phyloP scores from a whole-genome alignment of 2,888 invertebrate genomes.

The Tenthredo mesomela region DNA sequence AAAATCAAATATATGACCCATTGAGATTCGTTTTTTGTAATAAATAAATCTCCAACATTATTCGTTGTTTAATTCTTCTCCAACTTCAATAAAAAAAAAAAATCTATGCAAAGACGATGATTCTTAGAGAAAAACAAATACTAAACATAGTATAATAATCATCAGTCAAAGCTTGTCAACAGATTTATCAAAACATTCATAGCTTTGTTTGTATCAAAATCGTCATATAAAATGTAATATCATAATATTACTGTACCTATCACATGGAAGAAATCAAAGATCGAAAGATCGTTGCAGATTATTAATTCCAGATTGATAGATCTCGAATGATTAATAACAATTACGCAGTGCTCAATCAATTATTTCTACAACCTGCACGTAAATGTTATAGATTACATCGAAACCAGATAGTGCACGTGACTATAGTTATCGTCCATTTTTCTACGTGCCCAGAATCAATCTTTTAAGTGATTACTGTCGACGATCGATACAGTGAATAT shows the following conservation, averaged over 20 bases:
- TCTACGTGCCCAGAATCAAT: background rate
- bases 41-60: background rate
- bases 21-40: background rate
- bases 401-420: background rate
- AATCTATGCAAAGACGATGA: too few relatives aligned
- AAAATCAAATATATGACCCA: background rate
- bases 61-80: background rate
- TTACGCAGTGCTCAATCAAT: background rate
- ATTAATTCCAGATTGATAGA: background rate
- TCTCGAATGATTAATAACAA: background rate
- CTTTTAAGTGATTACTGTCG: background rate
- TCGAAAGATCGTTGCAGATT: background rate
- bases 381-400: background rate
- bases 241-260: background rate
- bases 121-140: background rate
- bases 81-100: background rate
- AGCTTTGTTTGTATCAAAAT: too few relatives aligned
- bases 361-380: conserved; percentile 2
- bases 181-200: background rate
- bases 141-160: too few relatives aligned
- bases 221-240: background rate
- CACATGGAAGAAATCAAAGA: background rate
- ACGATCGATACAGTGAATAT: background rate
- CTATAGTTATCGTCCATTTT: background rate
- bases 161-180: background rate